Evolutionary conservation across 2,888 invertebrate species (phyloP), one percentile per base, ranked within the genome.

Genomic region (Ectemnius cavifrons): DNA sequence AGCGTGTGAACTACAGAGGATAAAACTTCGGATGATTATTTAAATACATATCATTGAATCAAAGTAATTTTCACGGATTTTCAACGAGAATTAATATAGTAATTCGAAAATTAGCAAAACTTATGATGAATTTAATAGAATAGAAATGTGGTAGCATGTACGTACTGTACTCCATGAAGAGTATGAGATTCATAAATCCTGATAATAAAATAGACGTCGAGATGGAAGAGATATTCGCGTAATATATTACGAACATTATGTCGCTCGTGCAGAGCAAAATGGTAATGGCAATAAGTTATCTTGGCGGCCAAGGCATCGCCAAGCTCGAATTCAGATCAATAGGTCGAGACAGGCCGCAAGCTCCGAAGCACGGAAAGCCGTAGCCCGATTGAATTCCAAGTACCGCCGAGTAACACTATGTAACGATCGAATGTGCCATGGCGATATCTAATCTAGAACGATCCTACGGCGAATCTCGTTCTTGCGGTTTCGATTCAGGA

Each of bases 401-500:
- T 59, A 62, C 61, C 67, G 65, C 52, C 16, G 52, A 2, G 64
- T 70, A 77, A 75, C 66, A 67, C 73, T 61, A 63, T 77, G 73
- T 76, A 78, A 81, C 78, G 71, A 81, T 72, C 78, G 78, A 81
- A 81, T 81, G 79, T 82, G 75, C 65, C 73, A 74, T 59, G 56
- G 62, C 67, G 67, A 75, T 71, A 71, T 58, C 57, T 45, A 52
- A 37, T 46, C 63, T 63, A 28, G 23, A 27, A 23, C 18, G 61
- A 66, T 73, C 67, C 67, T 69, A 13, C 63, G 45, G 72, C 64
- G 72, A 64, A 77, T 66, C 67, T 20, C 61, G 64, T 67, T 72
- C 76, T 59, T 62, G 77, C 68, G 64, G 69, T 60, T 70, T 69
- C 46, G 6, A 49, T 71, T 13, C 60, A 49, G n/a, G 52, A 66